Conservation (phyloP, 1,140 invertebrate species). For the Lordiphosa stackelbergi region DNA sequence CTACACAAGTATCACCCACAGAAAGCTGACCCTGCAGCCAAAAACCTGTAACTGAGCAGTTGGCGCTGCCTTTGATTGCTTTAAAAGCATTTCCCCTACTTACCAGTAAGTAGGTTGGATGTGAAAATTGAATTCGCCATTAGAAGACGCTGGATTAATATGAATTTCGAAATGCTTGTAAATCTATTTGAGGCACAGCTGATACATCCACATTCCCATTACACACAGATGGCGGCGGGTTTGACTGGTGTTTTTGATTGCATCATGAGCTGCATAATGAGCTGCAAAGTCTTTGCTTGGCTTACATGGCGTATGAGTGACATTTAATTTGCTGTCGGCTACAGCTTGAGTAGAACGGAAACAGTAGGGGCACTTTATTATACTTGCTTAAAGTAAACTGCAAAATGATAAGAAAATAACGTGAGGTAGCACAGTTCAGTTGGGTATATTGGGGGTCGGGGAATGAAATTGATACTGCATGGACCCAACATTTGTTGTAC, state of each 20-base stretch:
- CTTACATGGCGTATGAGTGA: constrained; percentile 67
- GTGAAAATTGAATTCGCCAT: constrained; percentile 61
- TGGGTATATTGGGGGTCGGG: no score
- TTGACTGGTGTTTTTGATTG: constrained; percentile 50
- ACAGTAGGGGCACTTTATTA: background rate
- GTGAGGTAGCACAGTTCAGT: background rate
- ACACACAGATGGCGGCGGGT: background rate
- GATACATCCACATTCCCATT: background rate
- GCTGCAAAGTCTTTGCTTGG: constrained; percentile 52
- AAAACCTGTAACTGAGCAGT: constrained; percentile 45
- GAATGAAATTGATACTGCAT: no score
- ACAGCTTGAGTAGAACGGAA: constrained; percentile 18
- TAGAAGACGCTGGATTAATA: constrained; percentile 32
- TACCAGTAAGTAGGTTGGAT: constrained; percentile 14
- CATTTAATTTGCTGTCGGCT: constrained; percentile 64
- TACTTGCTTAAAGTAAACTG: no score
- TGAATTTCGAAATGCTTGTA: constrained; percentile 33
- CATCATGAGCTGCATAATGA: constrained; percentile 66
- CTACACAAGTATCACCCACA: constrained; percentile 4
- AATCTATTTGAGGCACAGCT: constrained; percentile 34
- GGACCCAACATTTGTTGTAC: no score
- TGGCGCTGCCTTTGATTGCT: constrained; percentile 48
- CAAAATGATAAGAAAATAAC: no score
- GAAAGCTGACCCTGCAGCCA: constrained; percentile 58
- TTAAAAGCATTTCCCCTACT: constrained; percentile 50